These are phyloP conservation scores for Hylomyscus alleni DNA, from an alignment of 2,797 vertebrate species.

Conservation along the genomic window DNA sequence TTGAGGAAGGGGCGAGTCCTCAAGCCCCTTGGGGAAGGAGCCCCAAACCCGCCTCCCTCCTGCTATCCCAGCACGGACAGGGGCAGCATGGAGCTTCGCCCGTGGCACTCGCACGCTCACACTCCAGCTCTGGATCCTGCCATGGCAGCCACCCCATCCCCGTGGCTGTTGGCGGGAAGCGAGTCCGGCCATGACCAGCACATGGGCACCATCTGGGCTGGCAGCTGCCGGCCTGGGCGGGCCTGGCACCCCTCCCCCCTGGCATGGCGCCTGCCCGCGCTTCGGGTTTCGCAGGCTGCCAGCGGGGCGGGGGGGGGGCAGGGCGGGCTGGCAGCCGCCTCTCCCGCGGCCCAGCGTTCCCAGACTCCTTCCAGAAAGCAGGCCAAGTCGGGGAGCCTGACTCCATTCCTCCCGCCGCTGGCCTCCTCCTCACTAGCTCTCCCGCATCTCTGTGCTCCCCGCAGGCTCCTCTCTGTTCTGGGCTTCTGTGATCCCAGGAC, in stretches of 20 bases:
- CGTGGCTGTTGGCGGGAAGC: slow-evolving; percentile 59
- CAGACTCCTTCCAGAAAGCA: slow-evolving; percentile 21
- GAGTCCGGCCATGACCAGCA: slow-evolving; percentile 84
- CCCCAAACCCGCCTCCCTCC: neutral
- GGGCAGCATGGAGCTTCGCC: neutral
- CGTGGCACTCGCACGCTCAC: neutral
- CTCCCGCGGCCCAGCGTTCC: slow-evolving; percentile 32
- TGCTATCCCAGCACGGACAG: neutral
- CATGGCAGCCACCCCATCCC: neutral
- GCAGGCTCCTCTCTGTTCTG: too few species aligned
- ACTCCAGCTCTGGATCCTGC: neutral
- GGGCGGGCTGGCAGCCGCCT: neutral
- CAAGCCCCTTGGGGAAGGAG: neutral
- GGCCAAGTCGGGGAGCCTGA: neutral
- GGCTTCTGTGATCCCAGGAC: neutral
- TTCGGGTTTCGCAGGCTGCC: slow-evolving; percentile 75
- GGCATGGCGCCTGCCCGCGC: slow-evolving; percentile 70
- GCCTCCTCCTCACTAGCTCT: neutral
- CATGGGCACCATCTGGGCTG: slow-evolving; percentile 90
- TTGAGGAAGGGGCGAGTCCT: neutral
- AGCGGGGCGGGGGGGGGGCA: neutral
- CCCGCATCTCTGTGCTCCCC: neutral
- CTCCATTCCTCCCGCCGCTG: neutral
- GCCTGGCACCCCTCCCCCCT: slow-evolving; percentile 81
- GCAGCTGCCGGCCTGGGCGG: slow-evolving; percentile 77